These are phyloP conservation scores for Chymomyza fuscimana DNA, from an alignment of 2,888 invertebrate species.

Conservation along the genomic window DNA sequence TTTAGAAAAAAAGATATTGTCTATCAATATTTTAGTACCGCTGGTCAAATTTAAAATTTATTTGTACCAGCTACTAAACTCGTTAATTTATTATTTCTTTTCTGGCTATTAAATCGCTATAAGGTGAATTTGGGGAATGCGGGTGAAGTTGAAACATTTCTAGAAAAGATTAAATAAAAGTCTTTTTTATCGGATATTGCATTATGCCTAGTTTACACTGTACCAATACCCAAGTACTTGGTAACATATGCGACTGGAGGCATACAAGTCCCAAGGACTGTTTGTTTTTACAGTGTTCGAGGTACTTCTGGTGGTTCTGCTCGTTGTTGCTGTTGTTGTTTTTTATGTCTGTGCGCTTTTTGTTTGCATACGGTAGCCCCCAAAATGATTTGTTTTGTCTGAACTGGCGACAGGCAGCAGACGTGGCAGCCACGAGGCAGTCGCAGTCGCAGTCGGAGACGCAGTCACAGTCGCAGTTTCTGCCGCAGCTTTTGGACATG, in stretches of 20 bases:
- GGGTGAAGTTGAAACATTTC: no score
- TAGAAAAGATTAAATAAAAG: no score
- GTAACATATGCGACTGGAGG: not conserved
- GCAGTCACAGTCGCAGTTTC: not conserved
- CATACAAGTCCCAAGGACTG: constrained; percentile 23
- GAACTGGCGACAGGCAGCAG: constrained; percentile 44
- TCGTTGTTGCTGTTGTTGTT: constrained; percentile 24
- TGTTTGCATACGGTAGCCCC: constrained; percentile 55
- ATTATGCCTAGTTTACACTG: not conserved
- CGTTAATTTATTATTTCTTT: no score
- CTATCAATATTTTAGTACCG: no score
- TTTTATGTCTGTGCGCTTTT: constrained; percentile 9
- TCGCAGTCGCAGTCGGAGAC: not conserved
- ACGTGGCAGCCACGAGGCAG: constrained; percentile 1
- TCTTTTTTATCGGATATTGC: no score
- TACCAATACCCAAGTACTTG: not conserved
- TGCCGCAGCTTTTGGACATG: constrained; percentile 36
- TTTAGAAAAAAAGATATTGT: no score
- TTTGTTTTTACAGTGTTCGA: constrained; percentile 59
- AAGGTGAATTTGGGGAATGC: no score
- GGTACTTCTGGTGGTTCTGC: constrained; percentile 21
- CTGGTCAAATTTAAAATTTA: no score
- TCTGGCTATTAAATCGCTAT: no score
- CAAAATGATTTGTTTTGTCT: constrained; percentile 72
- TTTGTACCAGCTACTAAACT: no score